Evolutionary conservation across 2,113 vertebrate genomes (phyloP).

Genomic region (Coryphaenoides rupestris): DNA sequence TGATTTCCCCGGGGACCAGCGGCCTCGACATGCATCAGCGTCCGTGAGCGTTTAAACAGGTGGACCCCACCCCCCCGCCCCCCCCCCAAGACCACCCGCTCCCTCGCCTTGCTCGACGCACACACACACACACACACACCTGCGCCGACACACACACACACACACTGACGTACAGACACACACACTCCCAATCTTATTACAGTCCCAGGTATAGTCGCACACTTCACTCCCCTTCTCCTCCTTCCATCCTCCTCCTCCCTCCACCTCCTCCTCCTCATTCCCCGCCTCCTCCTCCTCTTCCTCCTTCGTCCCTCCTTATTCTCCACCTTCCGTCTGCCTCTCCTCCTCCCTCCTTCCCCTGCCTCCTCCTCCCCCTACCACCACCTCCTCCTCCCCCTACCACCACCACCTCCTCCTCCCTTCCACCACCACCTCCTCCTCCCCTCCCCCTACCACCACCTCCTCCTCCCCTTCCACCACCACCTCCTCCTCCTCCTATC

Average conservation of each 20-base stretch:
- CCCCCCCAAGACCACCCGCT: constrained; percentile 17
- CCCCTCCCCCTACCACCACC: too few species aligned
- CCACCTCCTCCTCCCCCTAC: neutral
- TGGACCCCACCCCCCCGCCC: constrained; percentile 24
- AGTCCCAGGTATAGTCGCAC: neutral
- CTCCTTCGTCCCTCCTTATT: neutral
- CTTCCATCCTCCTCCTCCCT: neutral
- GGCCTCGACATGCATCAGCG: constrained; percentile 66
- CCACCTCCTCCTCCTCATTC: neutral
- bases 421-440: too few species aligned
- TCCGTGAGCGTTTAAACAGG: constrained; percentile 65
- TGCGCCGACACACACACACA: too few species aligned
- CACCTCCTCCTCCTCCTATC: neutral
- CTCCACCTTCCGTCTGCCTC: neutral
- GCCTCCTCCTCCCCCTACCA: neutral
- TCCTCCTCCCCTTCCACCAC: neutral
- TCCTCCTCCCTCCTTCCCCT: neutral
- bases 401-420: neutral
- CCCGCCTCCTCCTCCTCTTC: neutral
- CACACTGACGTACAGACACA: too few species aligned
- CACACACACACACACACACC: too few species aligned
- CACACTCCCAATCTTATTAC: too few species aligned
- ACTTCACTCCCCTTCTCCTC: constrained; percentile 11
- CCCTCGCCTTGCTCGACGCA: neutral
- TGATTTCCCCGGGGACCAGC: constrained; percentile 71